phyloP scores from a whole-genome alignment of 1,140 invertebrate genomes.

The Macrosteles quadrilineatus region DNA sequence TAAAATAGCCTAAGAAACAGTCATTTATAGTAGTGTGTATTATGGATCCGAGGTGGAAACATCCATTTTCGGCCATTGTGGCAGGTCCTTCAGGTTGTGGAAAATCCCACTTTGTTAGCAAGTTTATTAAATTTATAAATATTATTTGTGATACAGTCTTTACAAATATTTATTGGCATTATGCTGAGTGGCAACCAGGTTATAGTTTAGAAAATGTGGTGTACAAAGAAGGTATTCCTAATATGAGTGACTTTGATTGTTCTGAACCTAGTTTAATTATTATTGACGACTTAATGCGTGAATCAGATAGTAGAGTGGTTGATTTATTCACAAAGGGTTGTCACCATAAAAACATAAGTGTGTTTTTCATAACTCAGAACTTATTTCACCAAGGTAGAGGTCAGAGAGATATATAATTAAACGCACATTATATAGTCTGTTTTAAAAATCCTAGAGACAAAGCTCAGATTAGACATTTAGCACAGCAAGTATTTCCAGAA shows the following conservation, averaged over 20 bases:
- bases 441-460: too few species aligned
- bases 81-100: not conserved
- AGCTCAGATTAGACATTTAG: conserved; percentile 12
- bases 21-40: too few species aligned
- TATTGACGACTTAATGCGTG: conserved; percentile 4
- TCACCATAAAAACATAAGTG: conserved; percentile 8
- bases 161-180: not conserved
- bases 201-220: too few species aligned
- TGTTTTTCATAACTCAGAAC: conserved; percentile 8
- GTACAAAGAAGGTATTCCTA: too few species aligned
- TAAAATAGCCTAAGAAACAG: too few species aligned
- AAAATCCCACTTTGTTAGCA: not conserved
- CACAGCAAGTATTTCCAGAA: too few species aligned
- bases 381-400: conserved; percentile 3
- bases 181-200: not conserved
- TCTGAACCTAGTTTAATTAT: not conserved
- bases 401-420: too few species aligned
- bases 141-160: not conserved
- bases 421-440: too few species aligned
- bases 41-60: not conserved
- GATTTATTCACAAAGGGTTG: too few species aligned
- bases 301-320: not conserved
- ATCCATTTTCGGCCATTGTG: not conserved
- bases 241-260: not conserved
- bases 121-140: not conserved